Percentiles rank a stretch among this genome's conserved stretches.
phyloP scores from a whole-genome alignment of 1,140 invertebrate species.

The Stegodyphus dumicola region DNA sequence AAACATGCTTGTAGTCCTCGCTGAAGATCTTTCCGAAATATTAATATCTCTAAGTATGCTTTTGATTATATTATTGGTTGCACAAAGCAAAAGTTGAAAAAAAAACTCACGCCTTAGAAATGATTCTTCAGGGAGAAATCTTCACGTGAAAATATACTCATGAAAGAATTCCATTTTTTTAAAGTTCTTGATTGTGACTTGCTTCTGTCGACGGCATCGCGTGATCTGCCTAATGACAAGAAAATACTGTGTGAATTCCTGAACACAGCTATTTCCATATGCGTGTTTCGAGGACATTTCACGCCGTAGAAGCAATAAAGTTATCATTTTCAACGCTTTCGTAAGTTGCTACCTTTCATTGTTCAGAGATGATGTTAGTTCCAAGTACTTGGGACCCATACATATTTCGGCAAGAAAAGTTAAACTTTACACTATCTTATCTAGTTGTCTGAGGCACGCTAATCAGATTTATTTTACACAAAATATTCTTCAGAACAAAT shows the following conservation, averaged over 20 bases:
- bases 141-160: background rate
- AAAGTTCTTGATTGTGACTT: background rate
- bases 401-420: too few relatives aligned
- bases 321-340: slow-evolving; percentile 56
- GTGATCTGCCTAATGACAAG: background rate
- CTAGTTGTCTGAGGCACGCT: too few relatives aligned
- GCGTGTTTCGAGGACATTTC: slow-evolving; percentile 36
- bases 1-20: too few relatives aligned
- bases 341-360: slow-evolving; percentile 31
- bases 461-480: too few relatives aligned
- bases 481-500: too few relatives aligned
- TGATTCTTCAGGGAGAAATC: too few relatives aligned
- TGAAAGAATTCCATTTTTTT: background rate
- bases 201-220: background rate
- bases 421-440: too few relatives aligned
- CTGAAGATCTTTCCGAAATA: too few relatives aligned
- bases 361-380: background rate
- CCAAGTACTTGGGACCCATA: background rate
- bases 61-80: too few relatives aligned
- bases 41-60: too few relatives aligned
- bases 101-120: too few relatives aligned
- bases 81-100: too few relatives aligned
- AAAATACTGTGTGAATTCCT: background rate
- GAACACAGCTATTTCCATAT: slow-evolving; percentile 5
- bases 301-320: slow-evolving; percentile 35